These are phyloP conservation scores for Rhopilema esculentum DNA, from an alignment of 30 jellyfish, hydroid and myxozoan genomes.

Conservation along the genomic window DNA sequence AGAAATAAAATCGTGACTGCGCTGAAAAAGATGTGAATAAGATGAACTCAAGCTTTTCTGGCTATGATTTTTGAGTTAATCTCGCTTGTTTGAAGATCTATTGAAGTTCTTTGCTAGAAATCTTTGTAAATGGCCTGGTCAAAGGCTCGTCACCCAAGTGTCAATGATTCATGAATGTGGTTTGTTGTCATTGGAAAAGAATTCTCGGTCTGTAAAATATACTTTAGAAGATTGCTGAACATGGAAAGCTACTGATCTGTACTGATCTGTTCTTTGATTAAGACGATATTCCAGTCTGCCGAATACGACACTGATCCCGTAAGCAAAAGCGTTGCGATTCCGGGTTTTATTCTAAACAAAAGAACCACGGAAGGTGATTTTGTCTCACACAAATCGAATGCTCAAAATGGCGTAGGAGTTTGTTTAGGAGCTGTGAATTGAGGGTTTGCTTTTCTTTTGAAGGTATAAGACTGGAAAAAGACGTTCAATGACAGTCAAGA, in stretches of 20 bases:
- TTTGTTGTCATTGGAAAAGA: not conserved
- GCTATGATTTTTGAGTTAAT: too few relatives aligned
- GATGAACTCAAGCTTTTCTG: too few relatives aligned
- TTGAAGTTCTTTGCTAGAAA: too few relatives aligned
- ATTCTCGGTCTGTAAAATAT: slow-evolving; percentile 25
- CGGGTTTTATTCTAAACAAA: slow-evolving; percentile 1
- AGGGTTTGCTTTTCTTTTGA: not conserved
- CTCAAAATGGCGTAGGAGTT: slow-evolving; percentile 37
- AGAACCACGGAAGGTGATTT: slow-evolving; percentile 59
- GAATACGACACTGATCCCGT: not conserved
- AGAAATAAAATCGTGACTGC: too few relatives aligned
- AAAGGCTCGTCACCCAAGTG: not conserved
- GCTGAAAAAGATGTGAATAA: too few relatives aligned
- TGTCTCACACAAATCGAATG: slow-evolving; percentile 18
- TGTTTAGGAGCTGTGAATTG: not conserved
- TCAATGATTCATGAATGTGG: not conserved
- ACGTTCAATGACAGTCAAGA: slow-evolving; percentile 6
- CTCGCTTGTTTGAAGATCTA: too few relatives aligned
- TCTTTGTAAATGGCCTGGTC: not conserved
- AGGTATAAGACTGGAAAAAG: not conserved
- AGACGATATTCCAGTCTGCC: not conserved
- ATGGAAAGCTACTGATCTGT: too few relatives aligned
- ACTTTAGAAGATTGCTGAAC: not conserved
- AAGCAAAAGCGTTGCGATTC: not conserved
- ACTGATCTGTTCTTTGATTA: not conserved